Evolutionary conservation across 2,888 invertebrate species (phyloP).

Genomic region (Sclerodermus sp.): DNA sequence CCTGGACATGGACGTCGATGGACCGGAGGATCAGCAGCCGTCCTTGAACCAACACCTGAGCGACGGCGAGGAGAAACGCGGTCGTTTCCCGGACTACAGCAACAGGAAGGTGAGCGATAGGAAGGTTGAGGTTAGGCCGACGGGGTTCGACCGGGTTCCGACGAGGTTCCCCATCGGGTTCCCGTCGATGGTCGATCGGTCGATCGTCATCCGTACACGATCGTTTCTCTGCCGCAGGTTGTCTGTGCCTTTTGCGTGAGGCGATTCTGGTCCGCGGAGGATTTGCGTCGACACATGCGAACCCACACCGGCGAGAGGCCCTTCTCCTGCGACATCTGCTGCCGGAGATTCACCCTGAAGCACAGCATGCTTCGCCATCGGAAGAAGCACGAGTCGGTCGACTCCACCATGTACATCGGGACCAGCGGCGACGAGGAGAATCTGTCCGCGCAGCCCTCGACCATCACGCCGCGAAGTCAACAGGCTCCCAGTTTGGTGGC

Average conservation of each 20-base stretch:
- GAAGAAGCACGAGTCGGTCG: constrained; percentile 79
- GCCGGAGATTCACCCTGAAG: constrained; percentile 85
- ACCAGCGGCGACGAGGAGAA: constrained; percentile 62
- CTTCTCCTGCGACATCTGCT: constrained; percentile 88
- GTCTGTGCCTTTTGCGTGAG: constrained; percentile 92
- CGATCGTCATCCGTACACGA: too few relatives aligned
- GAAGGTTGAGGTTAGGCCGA: too few relatives aligned
- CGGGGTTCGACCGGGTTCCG: too few relatives aligned
- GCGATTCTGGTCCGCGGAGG: constrained; percentile 94
- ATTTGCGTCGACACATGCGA: constrained; percentile 89
- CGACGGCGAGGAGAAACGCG: constrained; percentile 72
- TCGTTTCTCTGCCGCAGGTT: constrained; percentile 60
- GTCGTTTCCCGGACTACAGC: constrained; percentile 84
- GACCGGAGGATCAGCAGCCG: constrained; percentile 53
- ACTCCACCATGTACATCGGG: constrained; percentile 61
- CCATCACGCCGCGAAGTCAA: constrained; percentile 43
- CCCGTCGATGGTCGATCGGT: too few relatives aligned
- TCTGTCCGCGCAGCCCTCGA: constrained; percentile 39
- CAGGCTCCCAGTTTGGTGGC: constrained; percentile 20
- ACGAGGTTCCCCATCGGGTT: too few relatives aligned
- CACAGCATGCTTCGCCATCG: constrained; percentile 93
- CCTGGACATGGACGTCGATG: constrained; percentile 64
- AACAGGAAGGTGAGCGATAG: constrained; percentile 88
- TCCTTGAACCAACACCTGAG: constrained; percentile 60
- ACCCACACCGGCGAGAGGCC: constrained; percentile 92